A percentile compares a stretch with the other conserved stretches of the same genome.
Conservation (phyloP, 2,797 vertebrate species). For the Apogon talboti region DNA sequence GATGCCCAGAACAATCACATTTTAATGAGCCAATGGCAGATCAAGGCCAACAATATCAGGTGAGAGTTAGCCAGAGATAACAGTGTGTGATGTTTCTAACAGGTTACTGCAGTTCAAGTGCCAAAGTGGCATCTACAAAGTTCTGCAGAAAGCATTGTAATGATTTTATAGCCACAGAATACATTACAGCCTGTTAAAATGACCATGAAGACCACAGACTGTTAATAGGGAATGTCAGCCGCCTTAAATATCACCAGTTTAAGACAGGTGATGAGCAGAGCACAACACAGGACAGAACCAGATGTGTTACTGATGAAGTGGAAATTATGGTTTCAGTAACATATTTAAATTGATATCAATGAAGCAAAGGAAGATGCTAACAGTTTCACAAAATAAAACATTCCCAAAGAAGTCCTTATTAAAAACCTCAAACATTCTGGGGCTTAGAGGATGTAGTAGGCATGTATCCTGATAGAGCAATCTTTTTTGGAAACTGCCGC, state of each 20-base stretch:
- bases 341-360: too few relatives aligned
- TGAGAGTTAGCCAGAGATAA: slow-evolving; percentile 37
- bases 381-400: too few relatives aligned
- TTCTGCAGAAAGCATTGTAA: background rate
- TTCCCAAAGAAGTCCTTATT: too few relatives aligned
- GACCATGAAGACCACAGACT: slow-evolving; percentile 9
- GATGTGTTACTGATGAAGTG: background rate
- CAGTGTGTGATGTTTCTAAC: slow-evolving; percentile 6
- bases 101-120: slow-evolving; percentile 66
- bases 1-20: background rate
- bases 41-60: slow-evolving; percentile 4
- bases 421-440: too few relatives aligned
- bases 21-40: slow-evolving; percentile 13
- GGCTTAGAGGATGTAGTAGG: too few relatives aligned
- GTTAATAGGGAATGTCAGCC: slow-evolving; percentile 34
- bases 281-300: background rate
- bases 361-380: too few relatives aligned
- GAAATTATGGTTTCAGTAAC: background rate
- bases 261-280: background rate
- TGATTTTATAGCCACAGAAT: slow-evolving; percentile 25
- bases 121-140: slow-evolving; percentile 31
- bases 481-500: too few relatives aligned
- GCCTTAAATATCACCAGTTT: background rate
- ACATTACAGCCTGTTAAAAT: slow-evolving; percentile 32
- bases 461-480: too few relatives aligned